These are phyloP conservation scores for Trachythela sp. DNA, from an alignment of 64 coral and sea anemone species.

Conservation along the genomic window DNA sequence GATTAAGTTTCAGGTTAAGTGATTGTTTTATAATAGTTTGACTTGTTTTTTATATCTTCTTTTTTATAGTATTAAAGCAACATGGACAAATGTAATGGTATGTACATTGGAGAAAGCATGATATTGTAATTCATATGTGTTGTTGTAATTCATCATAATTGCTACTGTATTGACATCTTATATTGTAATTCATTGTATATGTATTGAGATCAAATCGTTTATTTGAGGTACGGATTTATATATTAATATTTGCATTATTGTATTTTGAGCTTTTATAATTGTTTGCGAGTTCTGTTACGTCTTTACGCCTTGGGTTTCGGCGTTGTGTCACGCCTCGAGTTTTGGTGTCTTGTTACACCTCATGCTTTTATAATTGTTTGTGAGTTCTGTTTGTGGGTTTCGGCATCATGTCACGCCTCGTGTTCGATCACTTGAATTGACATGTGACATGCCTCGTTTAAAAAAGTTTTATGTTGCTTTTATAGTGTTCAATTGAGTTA, in stretches of 20 bases:
- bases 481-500: neutral
- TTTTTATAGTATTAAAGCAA: neutral
- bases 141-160: neutral
- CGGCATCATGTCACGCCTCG: neutral
- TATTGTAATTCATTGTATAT: too few relatives aligned
- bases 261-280: neutral
- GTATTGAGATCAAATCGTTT: neutral
- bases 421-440: neutral
- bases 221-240: neutral
- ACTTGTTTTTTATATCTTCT: neutral
- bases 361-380: too few relatives aligned
- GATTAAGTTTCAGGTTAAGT: constrained; percentile 1
- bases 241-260: neutral
- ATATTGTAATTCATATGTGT: neutral
- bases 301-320: neutral
- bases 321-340: neutral
- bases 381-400: neutral
- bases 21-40: constrained; percentile 16
- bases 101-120: neutral
- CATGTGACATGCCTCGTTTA: constrained; percentile 1
- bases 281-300: neutral
- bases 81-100: constrained; percentile 2
- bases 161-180: neutral
- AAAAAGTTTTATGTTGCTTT: constrained; percentile 1
- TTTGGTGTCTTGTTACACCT: too few relatives aligned